These are phyloP conservation scores for Carettochelys insculpta DNA, from an alignment of 2,113 vertebrate species.

Conservation along the genomic window DNA sequence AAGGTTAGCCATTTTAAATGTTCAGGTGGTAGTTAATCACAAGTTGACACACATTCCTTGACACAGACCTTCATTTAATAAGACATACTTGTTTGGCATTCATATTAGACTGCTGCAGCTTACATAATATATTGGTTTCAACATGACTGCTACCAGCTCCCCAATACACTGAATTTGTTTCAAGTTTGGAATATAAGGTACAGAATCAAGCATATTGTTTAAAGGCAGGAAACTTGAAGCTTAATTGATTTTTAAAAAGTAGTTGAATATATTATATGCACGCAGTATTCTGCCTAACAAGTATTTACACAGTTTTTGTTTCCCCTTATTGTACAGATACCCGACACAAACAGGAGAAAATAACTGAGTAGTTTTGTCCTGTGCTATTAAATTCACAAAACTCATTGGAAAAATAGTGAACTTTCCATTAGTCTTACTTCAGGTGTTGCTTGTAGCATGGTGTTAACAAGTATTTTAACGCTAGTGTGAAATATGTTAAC, in stretches of 20 bases:
- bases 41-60: constrained; percentile 17
- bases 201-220: constrained; percentile 44
- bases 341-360: constrained; percentile 3
- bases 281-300: neutral
- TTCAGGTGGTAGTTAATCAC: neutral
- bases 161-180: constrained; percentile 37
- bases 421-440: neutral
- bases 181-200: constrained; percentile 28
- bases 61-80: constrained; percentile 13
- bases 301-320: constrained; percentile 28
- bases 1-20: neutral
- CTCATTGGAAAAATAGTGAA: neutral
- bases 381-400: neutral
- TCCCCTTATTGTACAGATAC: constrained; percentile 15
- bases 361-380: neutral
- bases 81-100: neutral
- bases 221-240: constrained; percentile 26
- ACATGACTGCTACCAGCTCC: constrained; percentile 23
- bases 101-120: neutral
- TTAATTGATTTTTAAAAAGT: neutral
- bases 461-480: neutral
- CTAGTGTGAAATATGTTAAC: constrained; percentile 11
- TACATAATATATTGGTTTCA: neutral
- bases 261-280: neutral
- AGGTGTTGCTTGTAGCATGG: neutral